Conservation (phyloP, 2,888 invertebrate species). For the Heliconius cydno region DNA sequence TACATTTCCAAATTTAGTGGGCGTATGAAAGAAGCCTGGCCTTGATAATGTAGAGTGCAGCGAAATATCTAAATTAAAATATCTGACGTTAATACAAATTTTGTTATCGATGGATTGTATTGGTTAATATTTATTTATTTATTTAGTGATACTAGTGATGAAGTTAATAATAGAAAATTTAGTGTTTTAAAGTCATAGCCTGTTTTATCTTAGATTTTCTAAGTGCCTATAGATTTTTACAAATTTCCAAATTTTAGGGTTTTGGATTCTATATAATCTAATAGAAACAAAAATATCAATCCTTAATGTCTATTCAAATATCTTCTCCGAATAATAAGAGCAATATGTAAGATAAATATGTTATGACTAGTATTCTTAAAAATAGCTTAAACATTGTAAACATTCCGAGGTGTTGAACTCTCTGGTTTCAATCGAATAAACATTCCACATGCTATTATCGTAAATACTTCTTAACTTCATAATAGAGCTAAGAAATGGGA, state of each 20-base stretch:
- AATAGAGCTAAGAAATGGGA: background rate
- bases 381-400: conserved; percentile 41
- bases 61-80: conserved; percentile 6
- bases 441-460: background rate
- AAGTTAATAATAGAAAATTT: background rate
- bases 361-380: conserved; percentile 14
- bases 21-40: background rate
- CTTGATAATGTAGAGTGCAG: conserved; percentile 3
- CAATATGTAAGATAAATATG: background rate
- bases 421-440: conserved; percentile 38
- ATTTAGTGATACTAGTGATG: background rate
- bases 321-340: background rate
- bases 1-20: background rate
- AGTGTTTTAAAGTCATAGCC: background rate
- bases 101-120: conserved; percentile 1
- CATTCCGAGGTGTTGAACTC: conserved; percentile 1
- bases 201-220: background rate
- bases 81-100: background rate
- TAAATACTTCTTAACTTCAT: background rate
- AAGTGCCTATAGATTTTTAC: background rate
- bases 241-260: too few species aligned
- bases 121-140: background rate
- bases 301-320: too few species aligned
- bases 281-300: too few species aligned
- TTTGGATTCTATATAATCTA: too few species aligned